Evolutionary conservation across 2,113 vertebrate species (phyloP), one percentile per base, ranked within the genome.

Genomic region (Tinamus guttatus): DNA sequence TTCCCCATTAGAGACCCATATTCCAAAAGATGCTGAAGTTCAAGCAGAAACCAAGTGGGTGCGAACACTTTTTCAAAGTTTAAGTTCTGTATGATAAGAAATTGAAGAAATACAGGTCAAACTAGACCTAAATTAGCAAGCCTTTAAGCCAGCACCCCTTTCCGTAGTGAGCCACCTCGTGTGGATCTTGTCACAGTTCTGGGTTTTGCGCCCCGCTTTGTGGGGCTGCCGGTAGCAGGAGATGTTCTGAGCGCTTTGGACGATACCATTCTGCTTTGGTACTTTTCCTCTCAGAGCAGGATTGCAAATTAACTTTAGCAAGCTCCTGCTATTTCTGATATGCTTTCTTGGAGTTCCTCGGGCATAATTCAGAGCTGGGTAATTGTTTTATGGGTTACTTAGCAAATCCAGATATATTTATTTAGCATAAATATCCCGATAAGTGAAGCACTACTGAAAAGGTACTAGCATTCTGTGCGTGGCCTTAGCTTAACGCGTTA

Each of bases 371-470:
- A 94, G 82, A 93, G 85, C 51, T 79, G 70, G 60, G 60, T 91
- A 90, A 94, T 95, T 95, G 78, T 86, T 95, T 95, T 91, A 93
- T 94, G 90, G 87, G 77, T 93, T 96, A 82, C 77, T 96, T 90
- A 92, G 74, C 74, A 95, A 94, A 94, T 85, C 81, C 84, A 92
- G 78, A 74, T 24, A 9, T 96, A 94, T 96, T 96, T 97, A 82
- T 95, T 92, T 77, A 96, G 69, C 77, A 86, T 64, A 80, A 95
- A 93, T 41, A 16, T 0, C 0, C n/a, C 3, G 21, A 80, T 94
- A 94, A 85, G 87, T 92, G 89, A 90, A 90, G 51, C 18, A 47
- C 62, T 89, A 1, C 62, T 25, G 64, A 85, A 70, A 27, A 81
- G 69, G 75, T 87, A 81, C 28, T 30, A 69, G 64, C 1, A 5